Conservation (phyloP, 2,797 vertebrate genomes). For the Pteronotus mesoamericanus region DNA sequence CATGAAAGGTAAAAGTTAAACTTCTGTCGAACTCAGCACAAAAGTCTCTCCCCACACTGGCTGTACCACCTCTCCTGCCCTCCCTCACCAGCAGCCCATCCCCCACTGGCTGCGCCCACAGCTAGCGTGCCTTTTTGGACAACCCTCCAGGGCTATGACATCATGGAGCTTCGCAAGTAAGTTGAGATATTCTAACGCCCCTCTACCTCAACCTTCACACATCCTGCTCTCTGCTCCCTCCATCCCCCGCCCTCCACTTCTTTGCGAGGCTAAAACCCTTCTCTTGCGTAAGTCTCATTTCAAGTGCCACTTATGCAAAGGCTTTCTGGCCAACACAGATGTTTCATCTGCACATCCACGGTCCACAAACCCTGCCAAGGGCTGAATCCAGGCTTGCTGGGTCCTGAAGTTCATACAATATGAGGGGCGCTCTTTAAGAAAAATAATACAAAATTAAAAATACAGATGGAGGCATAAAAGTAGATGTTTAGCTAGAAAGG, state of each 20-base stretch:
- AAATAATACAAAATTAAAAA: neutral
- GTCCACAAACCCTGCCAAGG: neutral
- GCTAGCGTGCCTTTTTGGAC: neutral
- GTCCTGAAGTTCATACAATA: neutral
- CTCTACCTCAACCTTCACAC: neutral
- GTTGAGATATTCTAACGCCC: neutral
- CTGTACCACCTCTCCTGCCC: neutral
- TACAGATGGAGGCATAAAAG: neutral
- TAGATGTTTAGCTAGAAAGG: neutral
- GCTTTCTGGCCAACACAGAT: neutral
- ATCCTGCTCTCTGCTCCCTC: neutral
- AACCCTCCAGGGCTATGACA: neutral
- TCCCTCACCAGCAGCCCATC: neutral
- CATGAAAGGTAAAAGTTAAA: neutral
- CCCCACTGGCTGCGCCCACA: neutral
- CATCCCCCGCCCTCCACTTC: neutral
- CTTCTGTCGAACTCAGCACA: neutral
- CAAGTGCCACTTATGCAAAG: neutral
- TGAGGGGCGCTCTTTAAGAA: neutral
- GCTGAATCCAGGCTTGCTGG: neutral
- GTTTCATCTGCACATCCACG: rapidly evolving
- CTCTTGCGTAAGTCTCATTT: neutral
- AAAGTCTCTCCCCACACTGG: neutral
- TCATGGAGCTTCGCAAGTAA: neutral
- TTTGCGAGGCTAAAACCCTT: neutral